Percentiles rank a stretch among this genome's conserved stretches.
Conservation (phyloP, 2,888 invertebrate species). For the Pristionchus entomophagus region DNA sequence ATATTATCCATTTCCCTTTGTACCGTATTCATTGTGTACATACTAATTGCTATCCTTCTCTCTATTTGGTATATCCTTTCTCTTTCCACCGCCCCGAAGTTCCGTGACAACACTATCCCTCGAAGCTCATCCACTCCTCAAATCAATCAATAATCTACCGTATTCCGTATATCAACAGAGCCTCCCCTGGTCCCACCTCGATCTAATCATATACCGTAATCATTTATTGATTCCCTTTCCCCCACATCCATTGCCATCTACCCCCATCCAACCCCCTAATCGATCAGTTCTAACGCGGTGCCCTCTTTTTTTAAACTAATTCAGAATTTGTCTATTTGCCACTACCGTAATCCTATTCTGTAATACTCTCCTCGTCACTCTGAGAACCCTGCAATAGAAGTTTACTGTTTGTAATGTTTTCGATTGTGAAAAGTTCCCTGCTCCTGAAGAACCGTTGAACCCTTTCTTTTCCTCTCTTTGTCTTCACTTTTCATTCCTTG, state of each 20-base stretch:
- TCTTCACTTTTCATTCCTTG: conserved; percentile 8
- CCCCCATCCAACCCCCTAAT: background rate
- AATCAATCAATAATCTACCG: conserved; percentile 33
- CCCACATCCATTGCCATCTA: background rate
- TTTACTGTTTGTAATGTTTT: background rate
- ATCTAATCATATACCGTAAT: conserved; percentile 21
- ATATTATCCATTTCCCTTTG: background rate
- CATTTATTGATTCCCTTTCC: background rate
- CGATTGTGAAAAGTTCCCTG: background rate
- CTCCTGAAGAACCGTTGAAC: conserved; percentile 8
- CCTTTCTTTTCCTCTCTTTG: background rate
- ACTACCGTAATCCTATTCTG: conserved; percentile 7
- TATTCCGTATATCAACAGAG: background rate
- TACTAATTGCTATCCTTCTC: conserved; percentile 34
- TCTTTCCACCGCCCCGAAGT: background rate
- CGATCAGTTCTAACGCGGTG: conserved; percentile 41
- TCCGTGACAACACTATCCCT: conserved; percentile 5
- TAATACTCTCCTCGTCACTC: conserved; percentile 5
- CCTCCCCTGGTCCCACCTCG: background rate
- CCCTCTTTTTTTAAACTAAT: background rate
- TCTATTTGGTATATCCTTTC: background rate
- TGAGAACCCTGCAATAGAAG: conserved; percentile 20
- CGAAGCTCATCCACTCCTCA: background rate
- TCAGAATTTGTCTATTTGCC: background rate
- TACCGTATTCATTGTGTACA: conserved; percentile 13